phyloP scores from a whole-genome alignment of 2,113 vertebrate genomes.

The Platichthys stellatus region DNA sequence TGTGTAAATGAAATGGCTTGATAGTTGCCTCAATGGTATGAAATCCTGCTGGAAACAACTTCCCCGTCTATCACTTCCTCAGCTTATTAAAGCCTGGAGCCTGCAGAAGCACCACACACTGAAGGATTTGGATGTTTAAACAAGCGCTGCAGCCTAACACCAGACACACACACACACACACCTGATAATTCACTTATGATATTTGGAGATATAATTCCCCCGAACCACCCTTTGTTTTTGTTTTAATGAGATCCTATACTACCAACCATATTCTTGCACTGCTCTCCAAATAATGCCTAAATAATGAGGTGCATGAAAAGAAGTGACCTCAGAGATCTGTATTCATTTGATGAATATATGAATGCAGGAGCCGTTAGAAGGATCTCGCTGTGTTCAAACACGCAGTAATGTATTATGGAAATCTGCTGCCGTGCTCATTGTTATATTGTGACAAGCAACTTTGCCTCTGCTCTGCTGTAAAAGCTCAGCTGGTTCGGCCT shows the following conservation, averaged over 20 bases:
- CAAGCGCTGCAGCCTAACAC: conserved; percentile 4
- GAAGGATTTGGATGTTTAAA: conserved; percentile 38
- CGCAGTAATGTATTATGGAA: conserved; percentile 40
- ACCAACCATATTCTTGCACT: conserved; percentile 1
- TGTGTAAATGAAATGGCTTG: conserved; percentile 33
- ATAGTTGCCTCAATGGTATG: conserved; percentile 24
- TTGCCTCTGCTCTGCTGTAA: conserved; percentile 16
- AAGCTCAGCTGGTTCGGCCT: conserved; percentile 35
- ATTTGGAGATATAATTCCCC: conserved; percentile 23
- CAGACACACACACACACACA: conserved; percentile 2
- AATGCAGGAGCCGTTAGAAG: conserved; percentile 9
- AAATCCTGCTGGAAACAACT: conserved; percentile 36
- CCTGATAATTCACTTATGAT: conserved; percentile 11
- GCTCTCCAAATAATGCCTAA: conserved; percentile 28
- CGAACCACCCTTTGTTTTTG: conserved; percentile 6
- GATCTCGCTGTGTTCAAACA: conserved; percentile 33
- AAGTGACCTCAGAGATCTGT: conserved; percentile 30
- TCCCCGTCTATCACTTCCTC: conserved; percentile 5
- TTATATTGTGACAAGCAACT: conserved; percentile 45
- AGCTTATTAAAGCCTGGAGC: conserved; percentile 51
- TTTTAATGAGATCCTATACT: conserved; percentile 5
- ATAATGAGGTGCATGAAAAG: conserved; percentile 39
- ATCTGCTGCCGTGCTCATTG: conserved; percentile 28
- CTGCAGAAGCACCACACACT: conserved; percentile 20
- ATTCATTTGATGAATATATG: conserved; percentile 39